Evolutionary conservation across 2,888 invertebrate species (phyloP), one percentile per base, ranked within the genome.

Genomic region (Helleia helle): DNA sequence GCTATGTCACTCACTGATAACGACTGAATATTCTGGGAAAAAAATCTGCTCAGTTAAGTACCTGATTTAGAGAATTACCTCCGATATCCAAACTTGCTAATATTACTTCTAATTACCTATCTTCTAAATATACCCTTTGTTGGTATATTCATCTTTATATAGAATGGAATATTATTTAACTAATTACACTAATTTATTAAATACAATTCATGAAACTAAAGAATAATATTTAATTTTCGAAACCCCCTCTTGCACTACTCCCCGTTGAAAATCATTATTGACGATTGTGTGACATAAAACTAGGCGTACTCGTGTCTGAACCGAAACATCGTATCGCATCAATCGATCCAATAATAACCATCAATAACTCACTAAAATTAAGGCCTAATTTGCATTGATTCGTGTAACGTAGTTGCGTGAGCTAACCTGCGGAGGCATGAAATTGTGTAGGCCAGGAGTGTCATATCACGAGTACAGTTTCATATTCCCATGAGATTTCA

Each of bases 241-340:
- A 18, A 28, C 14, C 11, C 15, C 17, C 30, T 29, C 39, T n/a
- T 4, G 15, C 4, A 31, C 39, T 40, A 40, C 15, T 37, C 9
- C 22, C 7, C 15, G 30, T 18, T 27, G 13, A 38, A 8, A 40
- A 40, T 12, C 25, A 39, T 31, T 39, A 31, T 31, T 31, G 40
- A 40, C 31, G 39, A 31, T 40, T 17, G 39, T 31, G 39, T 25
- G 39, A 40, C 39, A 40, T 15, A 24, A 40, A 40, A 40, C 39
- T 40, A 40, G 39, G 39, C 39, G 39, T 40, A 31, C 18, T 24
- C 22, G 36, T 22, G 22, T 24, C 18, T 38, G 8, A 39, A 31
- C 37, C 11, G 17, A 34, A 24, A 39, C 11, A 8, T 18, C 22
- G 12, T 12, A 34, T 22, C 9, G 22, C 22, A 8, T 22, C 12